Evolutionary conservation across 1,140 invertebrate species (phyloP), one percentile per base, ranked within the genome.

Genomic region (Trissolcus basalis): DNA sequence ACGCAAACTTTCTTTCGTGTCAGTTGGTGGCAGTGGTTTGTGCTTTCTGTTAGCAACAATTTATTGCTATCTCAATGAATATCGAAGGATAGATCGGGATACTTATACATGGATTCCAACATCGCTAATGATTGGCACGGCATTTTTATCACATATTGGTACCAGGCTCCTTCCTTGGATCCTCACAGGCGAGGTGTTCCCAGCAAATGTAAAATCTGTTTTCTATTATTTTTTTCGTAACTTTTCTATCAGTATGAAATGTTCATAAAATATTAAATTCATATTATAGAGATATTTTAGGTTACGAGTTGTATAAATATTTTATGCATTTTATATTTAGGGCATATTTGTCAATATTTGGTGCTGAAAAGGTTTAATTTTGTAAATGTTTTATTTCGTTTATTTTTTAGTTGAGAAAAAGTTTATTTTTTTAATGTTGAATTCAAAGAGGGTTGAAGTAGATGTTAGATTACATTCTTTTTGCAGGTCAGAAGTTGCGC

Each of bases 141-240:
- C 93, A 0, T 92, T 94, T 68, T 86, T 93, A 11, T 90, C 92
- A 0, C 93, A 94, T 70, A 84, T 91, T 1, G 92, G 93, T 0
- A 93, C 95, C 12, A 85, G 93, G 48, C 83, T 93, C 27, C 79
- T 95, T 3, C 93, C 94, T 6, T 95, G 94, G 94, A 90, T 95
- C 44, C 87, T 95, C 1, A 92, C 93, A 33, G 93, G 93, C 14
- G 94, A 95, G 84, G 92, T 93, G 4, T 89, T 86, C 50, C 79
- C 86, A 1, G 73, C 79, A 0, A 58, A 84, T 64, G 85, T 85
- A 32, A 19, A n/a, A n/a, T n/a, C n/a, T n/a, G n/a, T n/a, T n/a
- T n/a, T n/a, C n/a, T n/a, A n/a, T n/a, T n/a, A n/a, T n/a, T n/a
- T n/a, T n/a, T n/a, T n/a, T n/a, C n/a, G n/a, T n/a, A n/a, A n/a